Base-by-base conservation (phyloP, 2,888 invertebrate species). In the Myopa testacea region DNA sequence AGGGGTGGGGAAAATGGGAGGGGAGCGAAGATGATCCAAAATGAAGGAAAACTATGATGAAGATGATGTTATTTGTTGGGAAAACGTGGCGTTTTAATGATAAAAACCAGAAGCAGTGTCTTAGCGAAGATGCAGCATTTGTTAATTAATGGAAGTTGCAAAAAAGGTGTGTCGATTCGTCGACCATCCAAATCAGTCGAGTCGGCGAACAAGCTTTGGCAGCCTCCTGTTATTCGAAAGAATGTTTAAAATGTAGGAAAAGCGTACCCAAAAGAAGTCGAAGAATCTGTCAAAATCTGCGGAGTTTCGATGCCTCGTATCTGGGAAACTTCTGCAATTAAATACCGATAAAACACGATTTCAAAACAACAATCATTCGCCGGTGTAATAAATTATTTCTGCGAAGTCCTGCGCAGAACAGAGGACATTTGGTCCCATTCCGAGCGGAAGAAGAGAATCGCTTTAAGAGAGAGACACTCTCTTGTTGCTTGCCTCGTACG, bases 361-460 rank as follows among this genome's bases (percentile, higher is more conserved):
- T 67, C 74, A 75, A 75, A 75, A 65, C 38, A 75, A 10, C 52
- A 65, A 67, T 67, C 67, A 81, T 78, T 82, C 81, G 82, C 83
- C 82, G 83, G 83, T 83, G 79, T 81, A 79, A 83, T 83, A 83
- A 83, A 83, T 82, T 82, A 82, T 82, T 78, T 71, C 60, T 77
- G 78, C 75, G 60, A 75, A 45, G 78, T 71, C 81, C 75, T 77
- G 80, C 82, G 81, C 80, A 34, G 10, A 45, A 19, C 3, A 10
- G 12, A 38, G 8, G 12, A 19, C 52, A 26, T 14, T 14, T 65
- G 12, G 6, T 38, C 38, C 26, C 3, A 63, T 26, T 14, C 45
- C 50, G 72, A 16, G 50, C 69, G 78, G 75, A 77, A 70, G 38
- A 38, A 26, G 5, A 14, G 38, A 26, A 12, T 14, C 12, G 34